Base-by-base conservation (phyloP, 2,113 vertebrate genomes). In the Amblyopsis rosae region DNA sequence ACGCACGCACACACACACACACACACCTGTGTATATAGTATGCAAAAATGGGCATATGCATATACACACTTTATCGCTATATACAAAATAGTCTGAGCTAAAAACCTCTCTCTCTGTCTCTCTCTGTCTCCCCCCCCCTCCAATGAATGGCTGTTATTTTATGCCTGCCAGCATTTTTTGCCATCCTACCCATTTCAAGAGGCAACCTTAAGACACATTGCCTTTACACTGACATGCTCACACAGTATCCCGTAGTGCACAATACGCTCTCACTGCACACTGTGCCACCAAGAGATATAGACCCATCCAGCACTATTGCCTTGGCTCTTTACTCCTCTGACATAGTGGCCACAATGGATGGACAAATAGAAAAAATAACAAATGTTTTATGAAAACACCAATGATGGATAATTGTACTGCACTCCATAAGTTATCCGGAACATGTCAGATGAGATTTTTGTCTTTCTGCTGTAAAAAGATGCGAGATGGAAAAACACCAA, bases 91-190 rank as follows among this genome's bases (percentile, higher is more conserved):
- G 12, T 13, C 12, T 15, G 13, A 41, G 59, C 64, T 65, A 57
- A 17, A 49, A 59, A 65, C 5, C 53, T n/a, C 26, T 6, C 72
- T 71, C 67, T 15, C 69, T 62, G 65, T 51, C 13, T 8, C 26
- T 26, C 26, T 26, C 26, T 26, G 2, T 26, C 26, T 26, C 19
- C 19, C 26, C 26, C 26, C 2, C 26, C 26, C 26, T 26, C 2
- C 53, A 65, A 79, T 73, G 59, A 77, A 82, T 70, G 71, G 46
- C 72, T 70, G 54, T 76, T 76, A 68, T 65, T 64, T 77, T 77
- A 62, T 66, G 59, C 72, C 81, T 78, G 74, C 73, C 47, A 75
- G 79, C 70, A 41, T 70, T 75, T 76, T 41, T 41, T 41, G 35
- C 35, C 35, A 41, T 5, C 35, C 35, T 41, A 41, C 35, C 16